phyloP scores from a whole-genome alignment of 2,113 vertebrate genomes.

The Phylloscopus trochilus region DNA sequence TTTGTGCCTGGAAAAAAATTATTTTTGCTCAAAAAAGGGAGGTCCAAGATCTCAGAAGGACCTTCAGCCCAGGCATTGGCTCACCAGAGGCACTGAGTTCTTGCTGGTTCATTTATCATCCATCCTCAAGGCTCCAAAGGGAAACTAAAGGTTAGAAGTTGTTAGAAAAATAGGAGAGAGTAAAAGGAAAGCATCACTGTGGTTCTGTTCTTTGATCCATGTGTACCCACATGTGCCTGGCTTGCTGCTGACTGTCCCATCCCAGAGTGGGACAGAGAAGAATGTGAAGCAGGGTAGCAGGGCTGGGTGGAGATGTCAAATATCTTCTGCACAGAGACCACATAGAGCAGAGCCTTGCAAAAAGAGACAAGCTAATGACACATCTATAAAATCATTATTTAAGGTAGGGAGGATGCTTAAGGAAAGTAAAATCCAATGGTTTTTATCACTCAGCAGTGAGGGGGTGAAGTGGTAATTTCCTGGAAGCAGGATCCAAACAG shows the following conservation, averaged over 20 bases:
- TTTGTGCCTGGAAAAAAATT: not conserved
- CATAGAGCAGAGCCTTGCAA: not conserved
- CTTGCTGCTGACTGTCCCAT: not conserved
- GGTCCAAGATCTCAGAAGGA: not conserved
- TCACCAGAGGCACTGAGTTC: not conserved
- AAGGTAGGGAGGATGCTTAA: not conserved
- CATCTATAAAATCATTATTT: not conserved
- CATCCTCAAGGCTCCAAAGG: not conserved
- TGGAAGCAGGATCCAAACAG: not conserved
- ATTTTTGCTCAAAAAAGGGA: not conserved
- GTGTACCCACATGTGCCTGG: not conserved
- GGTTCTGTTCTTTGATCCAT: not conserved
- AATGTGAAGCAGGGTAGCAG: not conserved
- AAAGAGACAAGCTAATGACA: not conserved
- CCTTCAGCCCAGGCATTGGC: not conserved
- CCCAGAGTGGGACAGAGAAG: not conserved
- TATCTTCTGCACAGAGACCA: not conserved
- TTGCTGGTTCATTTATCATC: not conserved
- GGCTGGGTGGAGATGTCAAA: not conserved
- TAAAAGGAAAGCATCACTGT: not conserved
- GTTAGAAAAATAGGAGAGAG: not conserved
- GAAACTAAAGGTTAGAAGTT: not conserved
- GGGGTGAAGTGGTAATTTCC: not conserved
- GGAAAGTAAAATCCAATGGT: not conserved
- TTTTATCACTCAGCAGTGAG: not conserved